Conservation (phyloP, 2,888 invertebrate genomes). For the Conomelus anceps region DNA sequence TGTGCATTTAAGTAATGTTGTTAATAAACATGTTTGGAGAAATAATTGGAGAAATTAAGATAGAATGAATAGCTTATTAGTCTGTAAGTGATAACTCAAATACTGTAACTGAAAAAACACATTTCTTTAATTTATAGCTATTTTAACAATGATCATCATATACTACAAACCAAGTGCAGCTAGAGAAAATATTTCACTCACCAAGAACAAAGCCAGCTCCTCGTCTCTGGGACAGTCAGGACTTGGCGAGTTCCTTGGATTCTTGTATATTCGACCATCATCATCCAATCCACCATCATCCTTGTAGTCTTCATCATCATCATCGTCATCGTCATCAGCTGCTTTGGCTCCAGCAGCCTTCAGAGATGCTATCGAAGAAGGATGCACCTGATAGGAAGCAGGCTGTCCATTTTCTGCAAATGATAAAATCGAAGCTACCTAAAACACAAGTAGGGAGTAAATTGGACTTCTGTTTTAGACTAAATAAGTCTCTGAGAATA, state of each 20-base stretch:
- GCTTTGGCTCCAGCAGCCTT: not conserved
- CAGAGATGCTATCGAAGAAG: not conserved
- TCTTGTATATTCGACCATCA: slow-evolving; percentile 77
- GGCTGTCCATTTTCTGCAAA: not conserved
- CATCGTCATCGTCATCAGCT: slow-evolving; percentile 12
- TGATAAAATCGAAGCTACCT: not conserved
- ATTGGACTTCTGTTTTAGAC: too few species aligned
- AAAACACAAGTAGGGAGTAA: not conserved
- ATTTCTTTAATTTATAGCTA: too few species aligned
- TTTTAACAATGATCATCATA: too few species aligned
- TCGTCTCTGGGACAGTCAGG: slow-evolving; percentile 79
- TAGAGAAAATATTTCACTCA: slow-evolving; percentile 38
- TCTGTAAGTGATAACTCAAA: too few species aligned
- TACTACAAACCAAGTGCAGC: too few species aligned
- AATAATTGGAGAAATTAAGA: too few species aligned
- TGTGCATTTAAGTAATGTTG: too few species aligned
- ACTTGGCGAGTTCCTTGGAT: slow-evolving; percentile 81
- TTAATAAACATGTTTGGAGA: too few species aligned
- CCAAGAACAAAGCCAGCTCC: slow-evolving; percentile 71
- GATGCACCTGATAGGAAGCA: not conserved
- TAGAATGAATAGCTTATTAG: too few species aligned
- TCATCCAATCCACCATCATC: slow-evolving; percentile 52
- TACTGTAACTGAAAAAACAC: too few species aligned
- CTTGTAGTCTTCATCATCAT: slow-evolving; percentile 39
- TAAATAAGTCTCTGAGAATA: too few species aligned